Percentiles rank a stretch among this genome's conserved stretches.
phyloP scores from a whole-genome alignment of 1,140 invertebrate species.

The Drosophila sechellia region DNA sequence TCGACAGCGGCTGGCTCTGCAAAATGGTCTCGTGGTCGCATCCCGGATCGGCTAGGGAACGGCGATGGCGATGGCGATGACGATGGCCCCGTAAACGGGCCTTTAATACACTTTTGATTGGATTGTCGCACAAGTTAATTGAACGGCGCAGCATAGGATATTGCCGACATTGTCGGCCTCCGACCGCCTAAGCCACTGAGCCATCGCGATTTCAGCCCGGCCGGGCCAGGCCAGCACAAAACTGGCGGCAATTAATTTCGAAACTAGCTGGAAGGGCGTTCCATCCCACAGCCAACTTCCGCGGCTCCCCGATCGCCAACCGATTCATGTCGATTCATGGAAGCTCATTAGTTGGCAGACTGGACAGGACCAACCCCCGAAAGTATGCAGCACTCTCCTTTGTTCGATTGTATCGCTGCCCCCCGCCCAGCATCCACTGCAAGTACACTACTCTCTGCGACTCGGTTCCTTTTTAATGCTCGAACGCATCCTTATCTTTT shows the following conservation, averaged over 20 bases:
- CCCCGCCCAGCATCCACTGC: slow-evolving; percentile 22
- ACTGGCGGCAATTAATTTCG: slow-evolving; percentile 72
- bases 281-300: neutral
- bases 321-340: slow-evolving; percentile 63
- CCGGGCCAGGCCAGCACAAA: slow-evolving; percentile 33
- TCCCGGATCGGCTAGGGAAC: slow-evolving; percentile 10
- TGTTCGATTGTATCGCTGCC: slow-evolving; percentile 31
- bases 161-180: slow-evolving; percentile 8
- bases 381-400: slow-evolving; percentile 43
- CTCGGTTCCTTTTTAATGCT: slow-evolving; percentile 54
- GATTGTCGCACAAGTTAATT: slow-evolving; percentile 83
- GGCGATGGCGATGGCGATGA: slow-evolving; percentile 16
- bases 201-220: slow-evolving; percentile 21
- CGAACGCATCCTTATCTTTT: slow-evolving; percentile 69
- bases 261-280: slow-evolving; percentile 55
- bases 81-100: slow-evolving; percentile 54
- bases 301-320: neutral
- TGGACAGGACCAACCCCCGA: slow-evolving; percentile 19
- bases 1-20: slow-evolving; percentile 62
- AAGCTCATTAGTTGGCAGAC: slow-evolving; percentile 69
- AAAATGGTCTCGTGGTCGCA: slow-evolving; percentile 57
- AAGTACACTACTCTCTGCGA: slow-evolving; percentile 12
- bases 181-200: slow-evolving; percentile 58
- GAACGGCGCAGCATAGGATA: slow-evolving; percentile 51
- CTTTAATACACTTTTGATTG: slow-evolving; percentile 83